Conservation (phyloP, 2,113 vertebrate species). For the Xenotilapia leptura region DNA sequence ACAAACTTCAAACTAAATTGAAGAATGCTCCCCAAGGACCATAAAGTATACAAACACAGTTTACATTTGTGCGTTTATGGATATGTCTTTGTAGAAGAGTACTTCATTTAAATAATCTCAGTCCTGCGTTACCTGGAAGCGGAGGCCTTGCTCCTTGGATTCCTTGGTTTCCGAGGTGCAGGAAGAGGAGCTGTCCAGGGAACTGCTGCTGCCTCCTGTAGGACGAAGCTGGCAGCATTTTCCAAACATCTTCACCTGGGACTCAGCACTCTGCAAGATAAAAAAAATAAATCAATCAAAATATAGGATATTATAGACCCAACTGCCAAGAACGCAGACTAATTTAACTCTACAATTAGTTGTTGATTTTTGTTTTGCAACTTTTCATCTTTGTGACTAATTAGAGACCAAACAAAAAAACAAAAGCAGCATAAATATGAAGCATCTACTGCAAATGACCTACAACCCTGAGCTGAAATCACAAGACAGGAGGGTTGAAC, state of each 20-base stretch:
- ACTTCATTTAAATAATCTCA: not conserved
- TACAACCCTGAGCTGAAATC: not conserved
- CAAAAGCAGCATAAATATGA: not conserved
- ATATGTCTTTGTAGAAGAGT: not conserved
- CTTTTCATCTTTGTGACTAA: not conserved
- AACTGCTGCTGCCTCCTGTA: conserved; percentile 90
- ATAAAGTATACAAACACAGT: not conserved
- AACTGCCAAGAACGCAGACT: not conserved
- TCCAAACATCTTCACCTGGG: conserved; percentile 86
- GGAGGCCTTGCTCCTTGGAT: conserved; percentile 82
- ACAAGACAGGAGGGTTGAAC: not conserved
- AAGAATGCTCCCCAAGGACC: not conserved
- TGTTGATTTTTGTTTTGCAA: not conserved
- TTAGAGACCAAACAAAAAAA: not conserved
- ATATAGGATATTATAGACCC: not conserved
- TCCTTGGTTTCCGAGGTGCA: conserved; percentile 79
- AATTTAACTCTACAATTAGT: not conserved
- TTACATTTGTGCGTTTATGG: not conserved
- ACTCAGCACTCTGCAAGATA: conserved; percentile 78
- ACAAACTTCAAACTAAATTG: not conserved
- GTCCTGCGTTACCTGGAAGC: conserved; percentile 79
- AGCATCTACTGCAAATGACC: not conserved
- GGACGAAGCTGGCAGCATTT: conserved; percentile 90
- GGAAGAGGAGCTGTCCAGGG: conserved; percentile 90
- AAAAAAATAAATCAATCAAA: not conserved